Base-by-base conservation (phyloP, 2,113 vertebrate genomes). In the Corythornis cristatus region DNA sequence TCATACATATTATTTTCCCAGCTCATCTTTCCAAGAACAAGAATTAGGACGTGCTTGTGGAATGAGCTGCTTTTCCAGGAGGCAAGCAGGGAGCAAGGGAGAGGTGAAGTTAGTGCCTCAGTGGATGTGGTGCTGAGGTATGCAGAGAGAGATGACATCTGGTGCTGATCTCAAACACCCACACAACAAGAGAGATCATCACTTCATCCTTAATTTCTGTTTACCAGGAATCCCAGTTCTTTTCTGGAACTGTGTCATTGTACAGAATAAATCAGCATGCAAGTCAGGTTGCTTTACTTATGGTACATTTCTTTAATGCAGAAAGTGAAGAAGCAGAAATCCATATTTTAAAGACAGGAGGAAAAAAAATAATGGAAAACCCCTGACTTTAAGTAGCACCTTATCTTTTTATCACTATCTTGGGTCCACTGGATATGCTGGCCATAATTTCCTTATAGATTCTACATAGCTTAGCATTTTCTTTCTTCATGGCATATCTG, bases 121-220 rank as follows among this genome's bases (percentile, higher is more conserved):
- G 12, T 82, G 43, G 19, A 19, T 50, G 23, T 66, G 42, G 21
- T n/a, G 37, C 60, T 80, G 85, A 94, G 40, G 37, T 83, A 91
- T 71, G 29, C 45, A 46, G 50, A 53, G 48, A 71, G 57, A 74
- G 48, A 89, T 93, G 94, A 74, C 91, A 93, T 94, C 91, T 95
- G 91, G 79, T 89, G 73, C 82, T 82, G 72, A 77, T 96, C 65
- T 72, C 75, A 74, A 67, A 94, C 87, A 81, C 89, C 79, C 93
- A 93, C 89, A n/a, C 85, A 78, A 62, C 4, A 53, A 95, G 75
- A 89, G n/a, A 85, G 75, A 73, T 91, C 84, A 65, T 71, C 17
- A 0, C 67, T 89, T 56, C 56, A 77, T 93, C 64, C 71, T 83
- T 92, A 94, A 89, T 83, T 95, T 79, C 71, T 74, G 6, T 85